Conservation (phyloP, 2,113 vertebrate species). For the Seriola quinqueradiata region DNA sequence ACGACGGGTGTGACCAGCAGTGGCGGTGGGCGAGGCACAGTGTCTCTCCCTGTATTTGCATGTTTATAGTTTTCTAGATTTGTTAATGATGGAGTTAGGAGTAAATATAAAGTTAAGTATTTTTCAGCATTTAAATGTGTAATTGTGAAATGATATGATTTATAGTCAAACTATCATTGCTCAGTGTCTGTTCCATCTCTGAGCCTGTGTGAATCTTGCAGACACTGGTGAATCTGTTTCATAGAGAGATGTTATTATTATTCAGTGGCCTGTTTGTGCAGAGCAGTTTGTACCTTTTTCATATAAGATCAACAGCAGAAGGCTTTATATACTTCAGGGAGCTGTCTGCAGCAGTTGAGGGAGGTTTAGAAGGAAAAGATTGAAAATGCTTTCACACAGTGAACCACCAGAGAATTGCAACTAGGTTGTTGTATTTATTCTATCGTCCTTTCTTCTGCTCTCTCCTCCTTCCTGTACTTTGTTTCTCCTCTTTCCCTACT, state of each 20-base stretch:
- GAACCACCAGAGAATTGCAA: conserved; percentile 68
- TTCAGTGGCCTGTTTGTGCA: conserved; percentile 73
- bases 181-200: not conserved
- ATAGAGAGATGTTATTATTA: conserved; percentile 52
- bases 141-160: not conserved
- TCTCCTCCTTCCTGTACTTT: conserved; percentile 40
- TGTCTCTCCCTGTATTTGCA: not conserved
- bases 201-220: conserved; percentile 11
- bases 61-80: not conserved
- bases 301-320: conserved; percentile 73
- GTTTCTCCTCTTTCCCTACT: conserved; percentile 16
- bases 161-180: not conserved
- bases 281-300: conserved; percentile 75
- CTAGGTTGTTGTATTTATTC: conserved; percentile 63
- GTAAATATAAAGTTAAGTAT: too few species aligned
- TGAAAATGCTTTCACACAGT: conserved; percentile 59
- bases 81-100: too few species aligned
- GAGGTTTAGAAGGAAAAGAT: conserved; percentile 61
- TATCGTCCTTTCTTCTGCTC: conserved; percentile 46
- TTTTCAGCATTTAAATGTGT: not conserved
- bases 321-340: conserved; percentile 65
- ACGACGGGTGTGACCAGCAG: not conserved
- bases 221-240: conserved; percentile 55
- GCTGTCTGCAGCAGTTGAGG: conserved; percentile 63
- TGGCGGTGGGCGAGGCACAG: not conserved